Evolutionary conservation across 1,140 invertebrate species (phyloP).

Genomic region (Diabrotica undecimpunctata): DNA sequence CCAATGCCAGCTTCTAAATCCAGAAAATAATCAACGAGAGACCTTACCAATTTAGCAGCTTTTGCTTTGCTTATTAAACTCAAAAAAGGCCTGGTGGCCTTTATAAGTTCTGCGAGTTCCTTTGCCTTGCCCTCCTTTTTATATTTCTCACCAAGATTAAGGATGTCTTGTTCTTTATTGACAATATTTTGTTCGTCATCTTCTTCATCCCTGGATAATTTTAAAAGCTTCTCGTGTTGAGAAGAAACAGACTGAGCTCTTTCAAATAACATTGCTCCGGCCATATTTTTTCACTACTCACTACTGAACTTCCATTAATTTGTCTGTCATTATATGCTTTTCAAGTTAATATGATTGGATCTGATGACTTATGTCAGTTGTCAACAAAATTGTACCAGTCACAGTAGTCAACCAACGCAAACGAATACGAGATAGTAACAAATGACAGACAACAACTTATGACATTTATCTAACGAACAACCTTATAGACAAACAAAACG

Average conservation of each 20-base stretch:
- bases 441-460: background rate
- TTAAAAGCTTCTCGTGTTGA: conserved; percentile 69
- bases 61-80: conserved; percentile 96
- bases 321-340: background rate
- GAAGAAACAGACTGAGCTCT: conserved; percentile 68
- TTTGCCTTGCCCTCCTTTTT: conserved; percentile 91
- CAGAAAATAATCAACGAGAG: conserved; percentile 95
- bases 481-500: background rate
- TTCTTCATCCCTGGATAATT: conserved; percentile 66
- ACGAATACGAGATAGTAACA: background rate
- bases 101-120: conserved; percentile 90
- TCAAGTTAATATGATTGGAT: background rate
- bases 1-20: conserved; percentile 93
- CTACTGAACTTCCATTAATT: background rate
- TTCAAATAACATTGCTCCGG: conserved; percentile 82
- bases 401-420: background rate
- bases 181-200: conserved; percentile 81
- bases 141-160: conserved; percentile 84
- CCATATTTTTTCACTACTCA: conserved; percentile 58
- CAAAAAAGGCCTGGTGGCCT: conserved; percentile 90
- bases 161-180: conserved; percentile 84
- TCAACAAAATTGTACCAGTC: background rate
- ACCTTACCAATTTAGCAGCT: conserved; percentile 95
- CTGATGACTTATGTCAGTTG: background rate
- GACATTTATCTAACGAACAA: background rate